A percentile compares a stretch with the other conserved stretches of the same genome.
These are phyloP conservation scores for Zaprionus taronus DNA, from an alignment of 1,140 invertebrate genomes.

Conservation along the genomic window DNA sequence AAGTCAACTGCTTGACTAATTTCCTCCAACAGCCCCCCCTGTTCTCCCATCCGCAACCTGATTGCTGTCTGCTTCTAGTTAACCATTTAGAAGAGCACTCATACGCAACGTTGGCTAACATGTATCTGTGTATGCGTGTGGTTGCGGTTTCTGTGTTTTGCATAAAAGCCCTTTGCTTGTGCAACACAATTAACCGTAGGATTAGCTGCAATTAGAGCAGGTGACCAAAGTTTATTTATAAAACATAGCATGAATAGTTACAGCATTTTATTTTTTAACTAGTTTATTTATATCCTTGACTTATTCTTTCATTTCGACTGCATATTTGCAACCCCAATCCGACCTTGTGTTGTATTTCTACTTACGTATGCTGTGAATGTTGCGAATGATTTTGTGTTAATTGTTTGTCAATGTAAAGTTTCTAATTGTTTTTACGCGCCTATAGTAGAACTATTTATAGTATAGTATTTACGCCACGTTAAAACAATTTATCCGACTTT, in stretches of 20 bases:
- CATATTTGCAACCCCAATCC: background rate
- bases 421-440: background rate
- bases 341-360: background rate
- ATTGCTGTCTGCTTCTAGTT: constrained; percentile 20
- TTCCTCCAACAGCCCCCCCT: background rate
- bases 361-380: too few relatives aligned
- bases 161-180: background rate
- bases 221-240: background rate
- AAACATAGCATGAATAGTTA: background rate
- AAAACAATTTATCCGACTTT: background rate
- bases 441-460: background rate
- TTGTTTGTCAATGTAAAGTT: background rate
- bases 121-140: background rate
- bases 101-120: constrained; percentile 29
- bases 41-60: background rate
- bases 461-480: background rate
- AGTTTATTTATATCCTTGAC: background rate
- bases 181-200: constrained; percentile 16
- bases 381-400: background rate
- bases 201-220: constrained; percentile 4
- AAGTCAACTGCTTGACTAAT: constrained; percentile 29
- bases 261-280: background rate
- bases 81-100: constrained; percentile 19
- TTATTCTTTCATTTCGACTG: background rate
- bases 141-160: background rate